Evolutionary conservation across 1,140 invertebrate species (phyloP).

Genomic region (Achatina immaculata): DNA sequence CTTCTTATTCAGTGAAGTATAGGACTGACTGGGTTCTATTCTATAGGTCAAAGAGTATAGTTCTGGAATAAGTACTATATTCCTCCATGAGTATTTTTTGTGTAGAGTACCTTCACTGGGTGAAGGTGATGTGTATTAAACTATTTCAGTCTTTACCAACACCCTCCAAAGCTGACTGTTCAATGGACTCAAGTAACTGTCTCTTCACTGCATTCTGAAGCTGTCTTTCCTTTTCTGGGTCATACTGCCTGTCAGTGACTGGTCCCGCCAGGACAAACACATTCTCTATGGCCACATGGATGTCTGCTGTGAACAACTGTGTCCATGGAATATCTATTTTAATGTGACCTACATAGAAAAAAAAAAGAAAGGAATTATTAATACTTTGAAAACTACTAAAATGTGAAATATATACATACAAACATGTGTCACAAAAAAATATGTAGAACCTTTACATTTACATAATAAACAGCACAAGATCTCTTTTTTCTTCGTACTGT

Average conservation of each 20-base stretch:
- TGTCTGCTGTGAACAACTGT: slow-evolving; percentile 79
- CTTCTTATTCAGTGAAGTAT: too few relatives aligned
- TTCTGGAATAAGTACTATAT: too few relatives aligned
- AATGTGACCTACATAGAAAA: slow-evolving; percentile 73
- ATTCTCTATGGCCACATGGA: slow-evolving; percentile 77
- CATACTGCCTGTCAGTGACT: slow-evolving; percentile 78
- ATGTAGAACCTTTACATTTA: too few relatives aligned
- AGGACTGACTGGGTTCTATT: too few relatives aligned
- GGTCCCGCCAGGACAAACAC: slow-evolving; percentile 83
- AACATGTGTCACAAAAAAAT: too few relatives aligned
- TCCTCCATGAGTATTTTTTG: too few relatives aligned
- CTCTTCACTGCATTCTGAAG: slow-evolving; percentile 81
- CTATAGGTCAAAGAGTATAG: too few relatives aligned
- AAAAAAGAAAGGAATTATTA: background rate
- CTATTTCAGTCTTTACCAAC: slow-evolving; percentile 51
- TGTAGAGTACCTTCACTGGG: too few relatives aligned
- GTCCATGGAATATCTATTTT: slow-evolving; percentile 84
- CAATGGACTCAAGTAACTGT: slow-evolving; percentile 75
- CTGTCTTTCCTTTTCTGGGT: slow-evolving; percentile 81
- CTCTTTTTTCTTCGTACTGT: too few relatives aligned
- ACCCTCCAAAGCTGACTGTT: slow-evolving; percentile 48
- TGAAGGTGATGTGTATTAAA: too few relatives aligned
- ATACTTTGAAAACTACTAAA: background rate
- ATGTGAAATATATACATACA: too few relatives aligned
- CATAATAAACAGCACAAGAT: too few relatives aligned